Conservation (phyloP, 1,140 invertebrate genomes). For the Anoplolepis gracilipes region DNA sequence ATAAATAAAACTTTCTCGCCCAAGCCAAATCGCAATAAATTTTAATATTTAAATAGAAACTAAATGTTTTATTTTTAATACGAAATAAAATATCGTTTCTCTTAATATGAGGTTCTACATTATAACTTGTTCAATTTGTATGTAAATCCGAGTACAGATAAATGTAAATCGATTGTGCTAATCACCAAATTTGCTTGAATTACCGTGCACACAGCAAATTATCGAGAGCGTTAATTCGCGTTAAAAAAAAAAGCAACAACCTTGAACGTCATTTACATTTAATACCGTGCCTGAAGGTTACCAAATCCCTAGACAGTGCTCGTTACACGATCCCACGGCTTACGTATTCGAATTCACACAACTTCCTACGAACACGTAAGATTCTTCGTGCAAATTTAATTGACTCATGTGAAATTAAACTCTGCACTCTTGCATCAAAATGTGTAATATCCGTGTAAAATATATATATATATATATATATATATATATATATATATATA, state of each 20-base stretch:
- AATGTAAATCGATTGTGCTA: neutral
- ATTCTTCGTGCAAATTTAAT: constrained; percentile 21
- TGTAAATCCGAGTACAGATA: neutral
- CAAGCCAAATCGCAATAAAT: neutral
- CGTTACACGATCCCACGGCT: neutral
- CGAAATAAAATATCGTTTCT: neutral
- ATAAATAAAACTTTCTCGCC: neutral
- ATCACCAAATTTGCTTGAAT: constrained; percentile 21
- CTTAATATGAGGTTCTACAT: neutral
- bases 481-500: too few relatives aligned
- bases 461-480: too few relatives aligned
- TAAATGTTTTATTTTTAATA: neutral
- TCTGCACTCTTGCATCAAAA: neutral
- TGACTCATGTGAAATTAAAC: neutral
- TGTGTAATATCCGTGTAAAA: too few relatives aligned
- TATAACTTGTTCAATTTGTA: neutral
- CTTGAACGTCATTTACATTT: constrained; percentile 17
- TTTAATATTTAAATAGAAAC: constrained; percentile 26
- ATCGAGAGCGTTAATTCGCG: neutral
- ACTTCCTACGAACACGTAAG: neutral
- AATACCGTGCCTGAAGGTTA: neutral
- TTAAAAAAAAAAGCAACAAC: neutral
- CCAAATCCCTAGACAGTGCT: neutral
- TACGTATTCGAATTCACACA: constrained; percentile 39
- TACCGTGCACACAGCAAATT: neutral